Evolutionary conservation across 2,113 vertebrate species (phyloP).

Genomic region (Caloenas nicobarica): DNA sequence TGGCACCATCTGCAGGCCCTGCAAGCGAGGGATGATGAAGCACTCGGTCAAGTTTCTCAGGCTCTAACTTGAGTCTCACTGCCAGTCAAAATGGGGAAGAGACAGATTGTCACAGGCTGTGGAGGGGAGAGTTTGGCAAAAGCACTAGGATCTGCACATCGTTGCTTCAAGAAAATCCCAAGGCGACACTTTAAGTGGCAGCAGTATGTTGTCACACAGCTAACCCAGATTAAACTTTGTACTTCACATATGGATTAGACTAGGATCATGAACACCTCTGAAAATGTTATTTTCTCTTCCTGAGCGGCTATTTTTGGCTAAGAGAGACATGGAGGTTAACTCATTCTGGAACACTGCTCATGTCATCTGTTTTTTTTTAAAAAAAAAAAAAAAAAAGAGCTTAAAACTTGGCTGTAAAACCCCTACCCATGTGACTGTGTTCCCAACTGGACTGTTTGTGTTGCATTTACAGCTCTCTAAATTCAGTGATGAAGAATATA

Average conservation of each 20-base stretch:
- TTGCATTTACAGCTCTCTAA: background rate
- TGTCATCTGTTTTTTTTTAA: conserved; percentile 7
- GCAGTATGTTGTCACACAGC: background rate
- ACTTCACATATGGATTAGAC: background rate
- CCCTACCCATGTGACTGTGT: background rate
- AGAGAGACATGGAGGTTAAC: background rate
- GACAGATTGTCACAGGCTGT: background rate
- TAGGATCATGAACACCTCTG: background rate
- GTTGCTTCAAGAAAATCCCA: background rate
- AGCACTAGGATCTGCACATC: background rate
- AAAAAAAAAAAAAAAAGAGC: background rate
- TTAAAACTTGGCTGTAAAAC: background rate
- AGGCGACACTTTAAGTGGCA: background rate
- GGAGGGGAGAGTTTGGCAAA: background rate
- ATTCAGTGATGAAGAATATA: background rate
- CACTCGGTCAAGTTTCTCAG: background rate
- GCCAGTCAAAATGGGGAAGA: background rate
- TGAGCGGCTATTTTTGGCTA: background rate
- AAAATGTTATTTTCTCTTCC: background rate
- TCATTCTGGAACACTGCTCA: background rate
- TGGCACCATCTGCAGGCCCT: conserved; percentile 59
- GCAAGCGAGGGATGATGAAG: background rate
- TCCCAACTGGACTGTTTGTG: background rate
- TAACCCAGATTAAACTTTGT: background rate
- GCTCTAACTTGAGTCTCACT: background rate